Evolutionary conservation across 1,140 invertebrate genomes (phyloP), one percentile per base, ranked within the genome.

Genomic region (Polypedilum vanderplanki): DNA sequence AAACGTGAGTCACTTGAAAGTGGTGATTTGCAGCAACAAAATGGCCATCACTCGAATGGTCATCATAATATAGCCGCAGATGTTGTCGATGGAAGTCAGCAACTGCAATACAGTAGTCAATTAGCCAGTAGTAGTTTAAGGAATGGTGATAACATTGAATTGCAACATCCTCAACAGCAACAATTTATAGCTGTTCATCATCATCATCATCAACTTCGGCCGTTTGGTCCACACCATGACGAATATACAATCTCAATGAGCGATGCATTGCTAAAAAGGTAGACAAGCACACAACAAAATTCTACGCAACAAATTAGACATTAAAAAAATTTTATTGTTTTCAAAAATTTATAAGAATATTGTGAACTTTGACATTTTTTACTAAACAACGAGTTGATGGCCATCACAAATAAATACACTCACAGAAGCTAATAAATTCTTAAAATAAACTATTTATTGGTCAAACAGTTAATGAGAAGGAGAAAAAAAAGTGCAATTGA

Each of bases 1-100:
- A 90, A 90, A 83, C 83, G 87, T 80, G 84, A 86, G 76, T 83
- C 86, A 15, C 46, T 73, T n/a, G 77, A 78, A 24, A 20, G 10
- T 18, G 74, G 40, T 33, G 17, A 18, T 20, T 70, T 18, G 17
- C 76, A 82, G 79, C 78, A 83, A 80, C 85, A 85, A 80, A n/a
- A 77, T 67, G 76, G 73, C n/a, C 17, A 70, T 70, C n/a, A n/a
- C 0, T 8, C 18, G 20, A 76, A 73, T 57, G 64, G 74, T 24
- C 77, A 77, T 15, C 67, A 77, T 75, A 20, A 20, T 70, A 78
- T 78, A 1, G 81, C 76, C 70, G 76, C 81, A 75, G 81, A 83
- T 73, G 78, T 79, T 17, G 81, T 83, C 24, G 81, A 83, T 76
- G 79, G 81, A n/a, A 17, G 65, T 70, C 65, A 70, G 20, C 65